Evolutionary conservation across 2,113 vertebrate genomes (phyloP).

Genomic region (Rhagologus leucostigma): DNA sequence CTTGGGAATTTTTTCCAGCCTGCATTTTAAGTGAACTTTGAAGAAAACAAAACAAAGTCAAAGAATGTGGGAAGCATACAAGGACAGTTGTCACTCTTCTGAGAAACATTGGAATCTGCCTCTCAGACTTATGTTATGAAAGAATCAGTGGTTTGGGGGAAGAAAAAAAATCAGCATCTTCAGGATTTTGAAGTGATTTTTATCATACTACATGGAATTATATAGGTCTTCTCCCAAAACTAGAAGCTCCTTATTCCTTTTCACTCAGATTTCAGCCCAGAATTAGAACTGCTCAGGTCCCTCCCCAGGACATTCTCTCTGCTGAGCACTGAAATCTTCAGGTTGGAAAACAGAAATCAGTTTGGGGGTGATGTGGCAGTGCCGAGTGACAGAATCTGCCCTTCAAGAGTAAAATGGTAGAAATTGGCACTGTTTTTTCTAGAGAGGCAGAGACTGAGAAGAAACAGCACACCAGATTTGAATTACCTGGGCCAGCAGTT

Average conservation of each 20-base stretch:
- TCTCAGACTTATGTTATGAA: fast-evolving
- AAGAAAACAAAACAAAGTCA: not conserved
- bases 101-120: not conserved
- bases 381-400: not conserved
- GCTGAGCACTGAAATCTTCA: not conserved
- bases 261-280: not conserved
- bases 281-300: fast-evolving
- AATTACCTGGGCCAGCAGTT: not conserved
- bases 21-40: not conserved
- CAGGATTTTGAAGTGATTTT: not conserved
- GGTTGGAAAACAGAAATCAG: not conserved
- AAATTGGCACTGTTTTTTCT: not conserved
- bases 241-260: not conserved
- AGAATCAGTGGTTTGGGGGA: not conserved
- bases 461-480: not conserved
- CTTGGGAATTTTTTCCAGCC: not conserved
- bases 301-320: not conserved
- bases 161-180: not conserved
- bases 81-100: not conserved
- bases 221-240: not conserved
- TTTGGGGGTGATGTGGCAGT: not conserved
- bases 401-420: not conserved
- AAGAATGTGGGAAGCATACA: not conserved
- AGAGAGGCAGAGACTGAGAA: not conserved
- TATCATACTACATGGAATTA: not conserved